Conservation (phyloP, 2,797 vertebrate species). For the Microchirus variegatus region DNA sequence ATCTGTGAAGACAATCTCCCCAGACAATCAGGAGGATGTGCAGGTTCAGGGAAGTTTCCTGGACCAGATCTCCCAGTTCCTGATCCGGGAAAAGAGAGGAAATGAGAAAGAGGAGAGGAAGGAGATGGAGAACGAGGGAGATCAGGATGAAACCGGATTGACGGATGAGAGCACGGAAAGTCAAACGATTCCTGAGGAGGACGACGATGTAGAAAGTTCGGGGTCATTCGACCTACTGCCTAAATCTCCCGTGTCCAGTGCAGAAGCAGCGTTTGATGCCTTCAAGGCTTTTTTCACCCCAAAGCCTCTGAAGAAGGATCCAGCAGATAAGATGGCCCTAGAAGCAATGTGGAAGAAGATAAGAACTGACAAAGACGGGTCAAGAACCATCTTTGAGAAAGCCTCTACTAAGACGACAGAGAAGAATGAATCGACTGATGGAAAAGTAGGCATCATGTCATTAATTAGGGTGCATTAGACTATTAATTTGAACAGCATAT, state of each 20-base stretch:
- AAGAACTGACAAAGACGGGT: slow-evolving; percentile 85
- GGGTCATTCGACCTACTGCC: slow-evolving; percentile 30
- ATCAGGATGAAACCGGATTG: slow-evolving; percentile 14
- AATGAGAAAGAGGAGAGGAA: slow-evolving; percentile 65
- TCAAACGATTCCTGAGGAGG: slow-evolving; percentile 5
- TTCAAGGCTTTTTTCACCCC: slow-evolving; percentile 93
- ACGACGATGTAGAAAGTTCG: slow-evolving; percentile 18
- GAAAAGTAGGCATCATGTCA: slow-evolving; percentile 83
- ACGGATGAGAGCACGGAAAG: slow-evolving; percentile 7
- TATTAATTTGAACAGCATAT: neutral
- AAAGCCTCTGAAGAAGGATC: slow-evolving; percentile 85
- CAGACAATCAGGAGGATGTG: slow-evolving; percentile 55
- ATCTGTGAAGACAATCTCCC: neutral
- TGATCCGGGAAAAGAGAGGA: slow-evolving; percentile 84
- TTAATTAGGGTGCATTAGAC: neutral
- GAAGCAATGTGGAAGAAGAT: slow-evolving; percentile 88
- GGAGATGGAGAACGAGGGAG: slow-evolving; percentile 28
- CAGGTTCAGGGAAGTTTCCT: slow-evolving; percentile 81
- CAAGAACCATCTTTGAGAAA: slow-evolving; percentile 89
- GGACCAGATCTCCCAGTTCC: slow-evolving; percentile 89
- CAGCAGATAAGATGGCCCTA: slow-evolving; percentile 82
- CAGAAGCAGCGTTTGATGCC: slow-evolving; percentile 91
- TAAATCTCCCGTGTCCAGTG: slow-evolving; percentile 61
- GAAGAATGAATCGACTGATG: slow-evolving; percentile 71
- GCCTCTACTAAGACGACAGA: slow-evolving; percentile 77